These are phyloP conservation scores for Bucco capensis DNA, from an alignment of 2,113 vertebrate genomes.

Conservation along the genomic window DNA sequence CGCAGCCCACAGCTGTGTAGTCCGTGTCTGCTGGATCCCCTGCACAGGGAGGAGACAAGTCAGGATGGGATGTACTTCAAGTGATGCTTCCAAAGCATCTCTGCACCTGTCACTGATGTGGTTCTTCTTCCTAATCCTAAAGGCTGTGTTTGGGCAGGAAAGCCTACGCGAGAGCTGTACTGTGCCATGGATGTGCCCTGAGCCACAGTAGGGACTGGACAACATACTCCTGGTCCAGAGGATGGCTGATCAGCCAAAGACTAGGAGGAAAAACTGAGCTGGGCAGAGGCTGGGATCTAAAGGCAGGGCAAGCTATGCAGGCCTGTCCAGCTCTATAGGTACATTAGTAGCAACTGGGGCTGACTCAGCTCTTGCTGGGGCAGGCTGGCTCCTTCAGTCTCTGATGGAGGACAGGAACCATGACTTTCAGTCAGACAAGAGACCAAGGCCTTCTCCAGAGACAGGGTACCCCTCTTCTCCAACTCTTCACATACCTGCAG, in stretches of 20 bases:
- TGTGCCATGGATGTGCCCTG: rapidly evolving
- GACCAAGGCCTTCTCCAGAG: neutral
- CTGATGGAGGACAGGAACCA: neutral
- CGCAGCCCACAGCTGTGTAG: slow-evolving; percentile 95
- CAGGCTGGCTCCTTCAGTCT: neutral
- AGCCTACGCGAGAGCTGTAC: neutral
- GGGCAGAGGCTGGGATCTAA: neutral
- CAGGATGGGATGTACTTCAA: neutral
- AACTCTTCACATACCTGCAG: slow-evolving; percentile 75
- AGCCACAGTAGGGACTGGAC: neutral
- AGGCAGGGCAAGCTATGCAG: neutral
- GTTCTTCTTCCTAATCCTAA: neutral
- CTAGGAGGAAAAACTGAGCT: neutral
- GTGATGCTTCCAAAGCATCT: neutral
- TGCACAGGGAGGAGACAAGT: slow-evolving; percentile 20
- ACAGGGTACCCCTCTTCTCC: neutral
- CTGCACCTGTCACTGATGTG: rapidly evolving
- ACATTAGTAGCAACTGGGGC: rapidly evolving
- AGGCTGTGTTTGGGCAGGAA: neutral
- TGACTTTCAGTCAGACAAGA: neutral
- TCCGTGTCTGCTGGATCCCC: slow-evolving; percentile 96
- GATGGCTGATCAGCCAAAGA: neutral
- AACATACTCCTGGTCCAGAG: rapidly evolving
- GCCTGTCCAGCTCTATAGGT: neutral
- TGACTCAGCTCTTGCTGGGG: neutral